phyloP scores from a whole-genome alignment of 1,140 invertebrate genomes.

The Aphelenchoides fujianensis region DNA sequence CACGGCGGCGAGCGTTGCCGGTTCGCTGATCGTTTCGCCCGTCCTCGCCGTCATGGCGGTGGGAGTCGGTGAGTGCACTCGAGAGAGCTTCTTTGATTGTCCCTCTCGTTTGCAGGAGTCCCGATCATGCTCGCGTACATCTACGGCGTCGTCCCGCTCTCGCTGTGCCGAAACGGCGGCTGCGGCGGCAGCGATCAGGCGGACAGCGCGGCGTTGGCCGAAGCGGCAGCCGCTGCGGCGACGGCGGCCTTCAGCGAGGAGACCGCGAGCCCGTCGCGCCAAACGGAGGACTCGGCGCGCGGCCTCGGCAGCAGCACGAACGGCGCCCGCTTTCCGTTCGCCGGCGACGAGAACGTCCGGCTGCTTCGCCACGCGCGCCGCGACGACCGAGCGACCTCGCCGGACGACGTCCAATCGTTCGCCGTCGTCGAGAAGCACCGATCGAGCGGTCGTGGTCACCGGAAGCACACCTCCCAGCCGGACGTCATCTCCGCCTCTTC shows the following conservation, averaged over 20 bases:
- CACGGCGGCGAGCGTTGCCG: slow-evolving; percentile 74
- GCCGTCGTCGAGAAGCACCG: not conserved
- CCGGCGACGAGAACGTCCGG: not conserved
- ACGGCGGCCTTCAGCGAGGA: not conserved
- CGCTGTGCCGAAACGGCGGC: slow-evolving; percentile 85
- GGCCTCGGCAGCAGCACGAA: not conserved
- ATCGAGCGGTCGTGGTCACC: not conserved
- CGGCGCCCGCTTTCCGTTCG: not conserved
- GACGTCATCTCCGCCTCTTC: slow-evolving; percentile 24
- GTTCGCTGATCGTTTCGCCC: slow-evolving; percentile 69
- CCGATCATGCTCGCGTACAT: slow-evolving; percentile 87
- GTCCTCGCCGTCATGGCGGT: too few species aligned
- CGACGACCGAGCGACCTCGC: not conserved
- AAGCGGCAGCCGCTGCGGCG: slow-evolving; percentile 13
- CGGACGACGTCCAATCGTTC: not conserved
- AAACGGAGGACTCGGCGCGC: slow-evolving; percentile 18
- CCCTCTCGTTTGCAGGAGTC: too few species aligned
- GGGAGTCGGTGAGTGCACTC: too few species aligned
- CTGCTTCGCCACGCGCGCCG: not conserved
- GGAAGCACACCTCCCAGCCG: slow-evolving; percentile 5
- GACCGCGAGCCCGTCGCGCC: not conserved
- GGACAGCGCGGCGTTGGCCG: not conserved
- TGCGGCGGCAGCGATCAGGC: slow-evolving; percentile 53
- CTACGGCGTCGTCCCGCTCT: slow-evolving; percentile 93
- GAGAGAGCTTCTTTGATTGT: too few species aligned